Evolutionary conservation across 2,888 invertebrate genomes (phyloP), one percentile per base, ranked within the genome.

Genomic region (Philopedon plagiatum): DNA sequence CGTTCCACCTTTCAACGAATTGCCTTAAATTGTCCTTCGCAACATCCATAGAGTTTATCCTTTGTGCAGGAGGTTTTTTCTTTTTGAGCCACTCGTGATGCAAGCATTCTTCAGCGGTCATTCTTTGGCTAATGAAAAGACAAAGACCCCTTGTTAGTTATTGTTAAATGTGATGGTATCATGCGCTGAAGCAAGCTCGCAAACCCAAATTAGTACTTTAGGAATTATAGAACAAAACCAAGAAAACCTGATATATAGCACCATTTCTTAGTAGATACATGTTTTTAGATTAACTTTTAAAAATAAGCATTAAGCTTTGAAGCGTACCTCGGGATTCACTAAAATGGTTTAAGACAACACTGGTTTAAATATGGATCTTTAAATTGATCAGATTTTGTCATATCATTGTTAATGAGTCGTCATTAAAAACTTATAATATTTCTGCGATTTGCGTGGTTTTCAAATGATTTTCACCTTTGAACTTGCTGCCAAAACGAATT

Each of bases 1-100:
- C 94, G 80, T 93, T 92, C 95, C 95, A 95, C 68, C 95, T 89
- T 81, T 94, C 95, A 60, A 95, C 95, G 86, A 95, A 95, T 79
- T 91, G 88, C 79, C 92, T 89, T 60, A 95, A 88, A 86, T 95
- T 95, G 84, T 94, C 94, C 88, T 95, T 95, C 75, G 94, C 90
- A 77, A 92, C 89, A 82, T 92, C 92, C 82, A 92, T 87, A 78
- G 87, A 77, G 83, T 87, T 78, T 5, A 80, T 81, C 51, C 80
- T 79, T 34, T 67, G 66, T 15, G 63, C 13, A 83, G 78, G 78
- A 26, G 81, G 78, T 51, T 82, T 83, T 81, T 90, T 89, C 81
- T 90, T 88, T 81, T 88, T 87, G 77, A 98, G 88, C 98, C 98
- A 98, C 79, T 90, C 90, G 86, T 98, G 97, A 75, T 92, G 91